Evolutionary conservation across 1,140 invertebrate genomes (phyloP).

Genomic region (Stegodyphus dumicola): DNA sequence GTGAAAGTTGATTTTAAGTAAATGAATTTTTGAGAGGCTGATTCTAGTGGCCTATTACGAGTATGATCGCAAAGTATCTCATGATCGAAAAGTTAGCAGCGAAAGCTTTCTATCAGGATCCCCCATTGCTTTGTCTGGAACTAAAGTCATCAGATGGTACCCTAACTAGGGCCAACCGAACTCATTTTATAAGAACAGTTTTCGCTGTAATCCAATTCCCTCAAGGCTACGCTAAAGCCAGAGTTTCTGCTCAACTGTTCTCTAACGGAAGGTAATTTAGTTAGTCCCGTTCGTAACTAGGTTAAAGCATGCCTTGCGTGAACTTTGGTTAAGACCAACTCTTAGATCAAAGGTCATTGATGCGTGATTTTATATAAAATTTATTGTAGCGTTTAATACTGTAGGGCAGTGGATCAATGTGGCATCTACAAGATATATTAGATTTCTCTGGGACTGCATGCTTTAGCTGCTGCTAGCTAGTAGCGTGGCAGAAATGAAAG

Average conservation of each 20-base stretch:
- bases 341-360: conserved; percentile 22
- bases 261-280: conserved; percentile 58
- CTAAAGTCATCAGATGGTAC: neutral
- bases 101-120: too few species aligned
- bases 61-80: too few species aligned
- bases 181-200: conserved; percentile 33
- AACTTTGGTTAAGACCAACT: conserved; percentile 55
- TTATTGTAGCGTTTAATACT: conserved; percentile 49
- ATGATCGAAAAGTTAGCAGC: too few species aligned
- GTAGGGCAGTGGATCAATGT: neutral
- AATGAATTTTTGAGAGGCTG: too few species aligned
- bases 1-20: too few species aligned
- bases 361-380: conserved; percentile 60
- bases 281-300: conserved; percentile 44
- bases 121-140: neutral
- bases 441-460: too few species aligned
- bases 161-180: neutral
- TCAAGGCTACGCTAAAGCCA: conserved; percentile 7
- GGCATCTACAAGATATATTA: neutral
- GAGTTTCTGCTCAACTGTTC: conserved; percentile 54
- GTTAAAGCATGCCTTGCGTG: conserved; percentile 52
- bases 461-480: too few species aligned
- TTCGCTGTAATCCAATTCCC: conserved; percentile 45
- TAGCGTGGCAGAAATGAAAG: too few species aligned
- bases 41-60: too few species aligned